Base-by-base conservation (phyloP, 2,888 invertebrate species). In the Hirtodrosophila alboralis region DNA sequence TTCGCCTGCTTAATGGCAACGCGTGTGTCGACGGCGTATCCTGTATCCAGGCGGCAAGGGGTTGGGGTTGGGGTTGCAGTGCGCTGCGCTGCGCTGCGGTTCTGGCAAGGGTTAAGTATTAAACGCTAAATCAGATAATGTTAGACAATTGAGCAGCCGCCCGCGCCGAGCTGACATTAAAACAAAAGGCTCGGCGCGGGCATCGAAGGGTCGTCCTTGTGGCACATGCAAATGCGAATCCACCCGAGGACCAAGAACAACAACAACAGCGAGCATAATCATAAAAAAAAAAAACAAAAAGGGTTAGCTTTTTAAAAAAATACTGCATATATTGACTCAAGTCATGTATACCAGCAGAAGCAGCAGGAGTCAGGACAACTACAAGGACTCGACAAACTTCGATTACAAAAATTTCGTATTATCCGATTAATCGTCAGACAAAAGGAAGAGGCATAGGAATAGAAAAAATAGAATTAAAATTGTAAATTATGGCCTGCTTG, bases 71-170 rank as follows among this genome's bases (percentile, higher is more conserved):
- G 45, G 13, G 34, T 47, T 40, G 56, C n/a, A n/a, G n/a, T n/a
- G n/a, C n/a, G n/a, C n/a, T n/a, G n/a, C n/a, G n/a, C n/a, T n/a
- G n/a, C n/a, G n/a, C n/a, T n/a, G n/a, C n/a, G 31, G 47, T 44
- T 14, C 53, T 38, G 61, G 67, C 78, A 78, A 73, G 85, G 85
- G 85, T 81, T 86, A 75, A 77, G 84, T 74, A 87, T 86, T 81
- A 87, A 86, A 83, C 75, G 84, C 77, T 63, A 75, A 86, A 87
- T 83, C 85, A 84, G 87, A 87, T 86, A 86, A 87, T 71, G 73
- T 71, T 69, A 73, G 86, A 81, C 81, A 86, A 81, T 81, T 86
- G 86, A 80, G 71, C 76, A 79, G 80, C 84, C 64, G 71, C 23
- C 23, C 51, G 48, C 71, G 54, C 49, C 58, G 51, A 60, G 76